Evolutionary conservation across 2,888 invertebrate genomes (phyloP).

Genomic region (Stenolophus ochropezus): DNA sequence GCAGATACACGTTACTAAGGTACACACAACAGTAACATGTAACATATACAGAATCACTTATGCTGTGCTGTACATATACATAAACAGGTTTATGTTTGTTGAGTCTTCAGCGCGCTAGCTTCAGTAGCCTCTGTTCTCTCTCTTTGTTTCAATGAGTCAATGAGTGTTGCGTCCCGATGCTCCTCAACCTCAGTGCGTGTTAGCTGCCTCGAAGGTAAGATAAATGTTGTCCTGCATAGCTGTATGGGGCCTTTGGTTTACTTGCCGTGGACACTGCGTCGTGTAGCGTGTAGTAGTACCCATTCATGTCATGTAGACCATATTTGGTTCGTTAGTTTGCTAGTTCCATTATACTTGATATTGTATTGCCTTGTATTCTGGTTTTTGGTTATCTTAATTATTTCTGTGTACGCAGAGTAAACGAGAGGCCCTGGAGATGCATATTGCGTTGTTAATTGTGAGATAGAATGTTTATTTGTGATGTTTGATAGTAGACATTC

Average conservation of each 20-base stretch:
- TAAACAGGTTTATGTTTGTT: background rate
- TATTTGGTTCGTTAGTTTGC: background rate
- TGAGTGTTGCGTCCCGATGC: constrained; percentile 41
- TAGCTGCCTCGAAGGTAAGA: constrained; percentile 70
- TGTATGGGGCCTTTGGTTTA: constrained; percentile 73
- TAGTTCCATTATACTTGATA: constrained; percentile 2
- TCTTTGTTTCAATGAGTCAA: constrained; percentile 41
- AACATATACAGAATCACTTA: background rate
- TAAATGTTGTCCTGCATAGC: constrained; percentile 68
- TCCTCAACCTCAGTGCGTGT: constrained; percentile 60
- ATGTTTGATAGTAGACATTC: background rate
- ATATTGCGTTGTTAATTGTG: constrained; percentile 20
- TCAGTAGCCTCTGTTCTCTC: constrained; percentile 52
- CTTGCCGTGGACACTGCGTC: constrained; percentile 63
- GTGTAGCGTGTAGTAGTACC: constrained; percentile 34
- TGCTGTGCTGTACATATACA: background rate
- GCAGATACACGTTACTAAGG: constrained; percentile 34
- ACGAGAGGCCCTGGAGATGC: constrained; percentile 71
- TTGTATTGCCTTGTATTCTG: constrained; percentile 24
- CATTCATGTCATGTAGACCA: constrained; percentile 21
- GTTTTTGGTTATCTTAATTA: constrained; percentile 14
- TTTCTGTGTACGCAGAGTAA: constrained; percentile 64
- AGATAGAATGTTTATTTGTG: constrained; percentile 2
- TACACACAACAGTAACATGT: constrained; percentile 14
- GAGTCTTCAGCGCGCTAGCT: constrained; percentile 55